These are phyloP conservation scores for Geopemphigus sp. DNA, from an alignment of 1,140 invertebrate genomes.

Conservation along the genomic window DNA sequence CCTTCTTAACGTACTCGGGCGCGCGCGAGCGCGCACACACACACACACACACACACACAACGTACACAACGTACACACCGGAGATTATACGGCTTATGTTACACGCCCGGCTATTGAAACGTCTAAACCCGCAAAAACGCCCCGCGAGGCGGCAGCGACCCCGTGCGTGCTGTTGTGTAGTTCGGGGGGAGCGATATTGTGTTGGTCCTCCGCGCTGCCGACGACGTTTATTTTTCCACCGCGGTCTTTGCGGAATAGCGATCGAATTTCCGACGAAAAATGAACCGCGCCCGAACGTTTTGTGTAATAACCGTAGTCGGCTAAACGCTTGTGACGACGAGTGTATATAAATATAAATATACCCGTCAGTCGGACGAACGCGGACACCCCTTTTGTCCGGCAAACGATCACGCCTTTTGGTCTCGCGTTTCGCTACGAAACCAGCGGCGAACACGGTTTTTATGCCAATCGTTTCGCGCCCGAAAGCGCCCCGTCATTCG, in stretches of 20 bases:
- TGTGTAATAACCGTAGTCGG: not conserved
- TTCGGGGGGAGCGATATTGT: not conserved
- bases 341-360: no score
- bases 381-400: no score
- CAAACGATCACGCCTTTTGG: no score
- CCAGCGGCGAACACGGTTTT: no score
- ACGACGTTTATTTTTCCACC: not conserved
- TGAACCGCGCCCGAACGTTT: no score
- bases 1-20: slow-evolving; percentile 9
- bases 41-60: not conserved
- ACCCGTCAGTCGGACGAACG: no score
- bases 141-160: not conserved
- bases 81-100: slow-evolving; percentile 49
- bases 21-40: not conserved
- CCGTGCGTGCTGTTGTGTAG: not conserved
- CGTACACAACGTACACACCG: not conserved
- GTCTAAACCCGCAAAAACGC: slow-evolving; percentile 37
- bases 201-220: not conserved
- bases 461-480: no score
- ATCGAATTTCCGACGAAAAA: slow-evolving; percentile 21
- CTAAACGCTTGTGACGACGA: not conserved
- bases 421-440: no score
- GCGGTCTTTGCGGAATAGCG: not conserved
- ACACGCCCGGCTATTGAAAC: slow-evolving; percentile 40
- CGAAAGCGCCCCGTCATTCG: no score